A percentile compares a stretch with the other conserved stretches of the same genome.
Evolutionary conservation across 2,113 vertebrate genomes (phyloP).

Genomic region (Sardina pilchardus): DNA sequence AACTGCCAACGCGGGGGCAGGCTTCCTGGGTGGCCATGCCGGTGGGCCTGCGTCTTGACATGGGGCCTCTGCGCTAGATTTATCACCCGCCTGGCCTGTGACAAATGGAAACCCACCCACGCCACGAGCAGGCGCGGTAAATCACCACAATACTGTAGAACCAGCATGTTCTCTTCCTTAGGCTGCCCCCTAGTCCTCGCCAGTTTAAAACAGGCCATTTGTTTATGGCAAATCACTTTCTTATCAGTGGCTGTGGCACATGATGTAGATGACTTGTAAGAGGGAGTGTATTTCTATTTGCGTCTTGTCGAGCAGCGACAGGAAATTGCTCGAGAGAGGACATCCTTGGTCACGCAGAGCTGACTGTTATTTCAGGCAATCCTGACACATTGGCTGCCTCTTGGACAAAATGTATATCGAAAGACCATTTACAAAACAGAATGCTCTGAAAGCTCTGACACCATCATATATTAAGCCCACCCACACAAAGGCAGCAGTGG

Average conservation of each 20-base stretch:
- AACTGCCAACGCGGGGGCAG: not conserved
- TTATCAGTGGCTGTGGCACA: not conserved
- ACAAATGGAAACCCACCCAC: constrained; percentile 41
- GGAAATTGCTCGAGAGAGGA: not conserved
- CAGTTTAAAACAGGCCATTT: not conserved
- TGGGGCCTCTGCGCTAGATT: constrained; percentile 24
- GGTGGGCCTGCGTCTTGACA: not conserved
- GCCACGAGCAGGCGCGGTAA: constrained; percentile 35
- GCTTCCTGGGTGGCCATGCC: constrained; percentile 21
- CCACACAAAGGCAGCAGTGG: not conserved
- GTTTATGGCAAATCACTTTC: not conserved
- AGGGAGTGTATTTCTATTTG: not conserved
- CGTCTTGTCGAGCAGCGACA: not conserved
- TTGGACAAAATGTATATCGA: not conserved
- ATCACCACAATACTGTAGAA: constrained; percentile 21
- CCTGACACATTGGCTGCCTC: not conserved
- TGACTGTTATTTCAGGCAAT: not conserved
- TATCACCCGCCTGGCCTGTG: constrained; percentile 32
- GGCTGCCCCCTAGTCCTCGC: not conserved
- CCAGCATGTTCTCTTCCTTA: not conserved
- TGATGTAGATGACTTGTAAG: not conserved
- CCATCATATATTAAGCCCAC: constrained; percentile 2
- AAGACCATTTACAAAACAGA: constrained; percentile 7
- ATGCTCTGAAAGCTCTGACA: not conserved
- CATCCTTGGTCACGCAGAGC: not conserved